phyloP scores from a whole-genome alignment of 2,888 invertebrate genomes.

The Carpatolechia fugitivella region DNA sequence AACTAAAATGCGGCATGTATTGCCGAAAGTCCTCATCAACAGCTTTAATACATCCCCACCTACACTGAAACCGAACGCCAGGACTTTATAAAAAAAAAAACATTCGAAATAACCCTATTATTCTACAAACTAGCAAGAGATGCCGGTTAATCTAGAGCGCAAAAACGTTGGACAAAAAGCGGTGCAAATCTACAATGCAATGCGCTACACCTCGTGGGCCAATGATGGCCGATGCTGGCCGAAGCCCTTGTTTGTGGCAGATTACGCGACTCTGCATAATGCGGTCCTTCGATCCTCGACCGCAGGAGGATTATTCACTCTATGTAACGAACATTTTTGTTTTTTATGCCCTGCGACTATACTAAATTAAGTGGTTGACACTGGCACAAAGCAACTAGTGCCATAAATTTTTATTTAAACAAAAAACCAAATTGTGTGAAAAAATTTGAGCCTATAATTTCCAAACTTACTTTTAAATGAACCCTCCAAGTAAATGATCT shows the following conservation, averaged over 20 bases:
- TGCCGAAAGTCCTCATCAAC: no score
- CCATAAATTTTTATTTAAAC: no score
- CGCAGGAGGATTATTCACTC: neutral
- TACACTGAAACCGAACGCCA: no score
- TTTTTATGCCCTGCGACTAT: neutral
- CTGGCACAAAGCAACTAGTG: no score
- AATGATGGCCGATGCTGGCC: slow-evolving; percentile 11
- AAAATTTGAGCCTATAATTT: no score
- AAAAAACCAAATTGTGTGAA: no score
- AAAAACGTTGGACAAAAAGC: neutral
- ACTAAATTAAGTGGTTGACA: no score
- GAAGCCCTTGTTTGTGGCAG: slow-evolving; percentile 54
- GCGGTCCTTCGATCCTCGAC: neutral
- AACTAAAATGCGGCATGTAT: no score
- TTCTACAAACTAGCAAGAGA: neutral
- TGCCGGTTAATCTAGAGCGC: neutral
- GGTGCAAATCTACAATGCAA: neutral
- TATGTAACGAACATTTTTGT: neutral
- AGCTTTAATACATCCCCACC: no score
- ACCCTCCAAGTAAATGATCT: neutral
- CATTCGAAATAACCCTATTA: neutral
- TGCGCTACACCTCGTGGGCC: neutral
- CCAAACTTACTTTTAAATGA: neutral
- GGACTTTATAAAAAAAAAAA: neutral
- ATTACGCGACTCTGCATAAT: slow-evolving; percentile 46